These are phyloP conservation scores for Odontamblyopus lacepedii DNA, from an alignment of 2,797 vertebrate species.

Conservation along the genomic window DNA sequence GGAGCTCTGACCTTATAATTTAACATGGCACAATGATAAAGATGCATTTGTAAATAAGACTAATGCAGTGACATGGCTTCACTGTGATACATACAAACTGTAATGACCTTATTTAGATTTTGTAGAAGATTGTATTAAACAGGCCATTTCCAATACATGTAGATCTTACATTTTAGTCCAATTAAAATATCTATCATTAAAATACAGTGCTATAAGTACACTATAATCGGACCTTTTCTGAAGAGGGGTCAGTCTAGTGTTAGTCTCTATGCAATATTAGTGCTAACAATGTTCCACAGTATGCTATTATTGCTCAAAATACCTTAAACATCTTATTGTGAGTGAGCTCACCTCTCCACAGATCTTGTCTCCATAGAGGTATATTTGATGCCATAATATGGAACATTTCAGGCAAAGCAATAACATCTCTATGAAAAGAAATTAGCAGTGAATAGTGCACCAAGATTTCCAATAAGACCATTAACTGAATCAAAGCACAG, in stretches of 20 bases:
- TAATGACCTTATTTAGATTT: neutral
- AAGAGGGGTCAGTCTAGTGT: neutral
- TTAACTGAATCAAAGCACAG: neutral
- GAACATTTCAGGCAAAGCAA: neutral
- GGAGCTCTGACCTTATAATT: neutral
- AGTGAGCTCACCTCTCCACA: neutral
- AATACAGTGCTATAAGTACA: neutral
- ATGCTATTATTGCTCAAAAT: neutral
- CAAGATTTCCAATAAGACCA: neutral
- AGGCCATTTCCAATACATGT: neutral
- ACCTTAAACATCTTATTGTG: neutral
- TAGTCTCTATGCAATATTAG: too few relatives aligned
- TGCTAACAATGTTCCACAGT: neutral
- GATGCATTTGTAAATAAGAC: conserved; percentile 5
- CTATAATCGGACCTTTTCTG: neutral
- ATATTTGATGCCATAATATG: neutral
- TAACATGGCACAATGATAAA: conserved; percentile 18
- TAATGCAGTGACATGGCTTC: conserved; percentile 15
- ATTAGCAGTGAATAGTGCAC: neutral
- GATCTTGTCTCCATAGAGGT: neutral
- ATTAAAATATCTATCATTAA: neutral
- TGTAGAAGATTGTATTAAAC: neutral
- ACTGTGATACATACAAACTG: neutral
- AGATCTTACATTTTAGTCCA: neutral
- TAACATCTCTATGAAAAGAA: neutral